Conservation (phyloP, 2,113 vertebrate genomes). For the Deroptyus accipitrinus region DNA sequence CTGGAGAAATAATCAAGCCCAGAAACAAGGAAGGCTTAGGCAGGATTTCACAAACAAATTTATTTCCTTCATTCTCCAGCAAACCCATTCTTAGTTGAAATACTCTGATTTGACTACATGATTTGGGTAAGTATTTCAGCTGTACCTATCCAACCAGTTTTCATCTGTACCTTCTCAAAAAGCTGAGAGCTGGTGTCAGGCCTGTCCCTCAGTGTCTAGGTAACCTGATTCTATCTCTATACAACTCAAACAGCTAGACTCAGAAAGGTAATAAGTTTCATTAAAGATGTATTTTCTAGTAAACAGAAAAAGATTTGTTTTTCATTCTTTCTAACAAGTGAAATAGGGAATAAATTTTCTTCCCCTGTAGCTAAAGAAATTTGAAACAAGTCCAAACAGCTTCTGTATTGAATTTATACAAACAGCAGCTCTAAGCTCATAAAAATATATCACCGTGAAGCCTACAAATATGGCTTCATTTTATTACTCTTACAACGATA, state of each 20-base stretch:
- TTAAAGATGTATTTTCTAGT: constrained; percentile 34
- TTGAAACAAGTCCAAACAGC: constrained; percentile 61
- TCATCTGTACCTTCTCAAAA: neutral
- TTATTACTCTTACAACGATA: constrained; percentile 30
- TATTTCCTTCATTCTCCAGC: neutral
- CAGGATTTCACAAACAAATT: neutral
- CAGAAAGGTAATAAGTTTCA: constrained; percentile 11
- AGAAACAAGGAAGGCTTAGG: neutral
- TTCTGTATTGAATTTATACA: constrained; percentile 63
- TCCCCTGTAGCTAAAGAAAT: constrained; percentile 47
- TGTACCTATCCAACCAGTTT: neutral
- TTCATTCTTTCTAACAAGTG: constrained; percentile 57
- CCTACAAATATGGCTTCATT: constrained; percentile 54
- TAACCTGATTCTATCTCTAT: neutral
- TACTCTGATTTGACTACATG: neutral
- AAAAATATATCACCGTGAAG: constrained; percentile 65
- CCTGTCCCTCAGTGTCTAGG: neutral
- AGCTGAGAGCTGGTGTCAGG: neutral
- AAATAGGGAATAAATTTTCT: constrained; percentile 58
- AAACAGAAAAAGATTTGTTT: constrained; percentile 59
- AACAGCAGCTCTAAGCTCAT: constrained; percentile 43
- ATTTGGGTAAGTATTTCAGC: neutral
- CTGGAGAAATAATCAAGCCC: neutral
- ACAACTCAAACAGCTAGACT: neutral
- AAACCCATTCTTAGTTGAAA: neutral